Evolutionary conservation across 2,888 invertebrate genomes (phyloP).

Genomic region (Lysandra coridon): DNA sequence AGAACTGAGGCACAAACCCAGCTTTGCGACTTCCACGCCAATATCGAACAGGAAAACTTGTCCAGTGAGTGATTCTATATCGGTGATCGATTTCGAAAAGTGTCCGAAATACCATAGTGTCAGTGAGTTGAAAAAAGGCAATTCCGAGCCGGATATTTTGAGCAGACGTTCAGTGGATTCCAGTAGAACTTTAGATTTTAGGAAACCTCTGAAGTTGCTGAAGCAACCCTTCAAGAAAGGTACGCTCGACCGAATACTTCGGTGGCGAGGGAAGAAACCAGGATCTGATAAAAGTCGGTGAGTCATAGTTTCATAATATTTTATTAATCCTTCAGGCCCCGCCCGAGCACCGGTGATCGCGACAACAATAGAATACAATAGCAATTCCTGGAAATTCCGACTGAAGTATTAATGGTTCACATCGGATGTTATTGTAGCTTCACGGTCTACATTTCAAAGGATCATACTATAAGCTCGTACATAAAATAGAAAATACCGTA

Average conservation of each 20-base stretch:
- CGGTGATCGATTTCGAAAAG: conserved; percentile 64
- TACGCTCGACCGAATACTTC: conserved; percentile 68
- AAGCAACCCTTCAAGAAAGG: conserved; percentile 67
- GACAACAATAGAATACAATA: no score
- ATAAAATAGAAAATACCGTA: not conserved
- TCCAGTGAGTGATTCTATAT: conserved; percentile 57
- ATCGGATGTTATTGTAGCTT: no score
- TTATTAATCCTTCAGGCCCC: no score
- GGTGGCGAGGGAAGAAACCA: conserved; percentile 69
- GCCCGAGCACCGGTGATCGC: no score
- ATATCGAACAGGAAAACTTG: conserved; percentile 64
- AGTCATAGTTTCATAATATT: conserved; percentile 46
- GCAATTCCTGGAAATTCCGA: no score
- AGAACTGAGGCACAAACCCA: conserved; percentile 53
- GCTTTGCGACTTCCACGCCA: conserved; percentile 68
- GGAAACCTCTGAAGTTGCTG: conserved; percentile 65
- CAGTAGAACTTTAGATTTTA: conserved; percentile 59
- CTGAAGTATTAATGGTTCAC: no score
- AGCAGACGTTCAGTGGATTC: conserved; percentile 55
- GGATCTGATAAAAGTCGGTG: conserved; percentile 57
- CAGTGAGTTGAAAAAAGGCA: conserved; percentile 62
- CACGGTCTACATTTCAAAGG: not conserved
- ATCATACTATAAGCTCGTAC: not conserved
- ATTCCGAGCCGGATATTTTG: conserved; percentile 67
- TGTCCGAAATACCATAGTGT: conserved; percentile 57